These are phyloP conservation scores for Ernsta delagoae DNA, from an alignment of 2,888 invertebrate species.

Conservation along the genomic window DNA sequence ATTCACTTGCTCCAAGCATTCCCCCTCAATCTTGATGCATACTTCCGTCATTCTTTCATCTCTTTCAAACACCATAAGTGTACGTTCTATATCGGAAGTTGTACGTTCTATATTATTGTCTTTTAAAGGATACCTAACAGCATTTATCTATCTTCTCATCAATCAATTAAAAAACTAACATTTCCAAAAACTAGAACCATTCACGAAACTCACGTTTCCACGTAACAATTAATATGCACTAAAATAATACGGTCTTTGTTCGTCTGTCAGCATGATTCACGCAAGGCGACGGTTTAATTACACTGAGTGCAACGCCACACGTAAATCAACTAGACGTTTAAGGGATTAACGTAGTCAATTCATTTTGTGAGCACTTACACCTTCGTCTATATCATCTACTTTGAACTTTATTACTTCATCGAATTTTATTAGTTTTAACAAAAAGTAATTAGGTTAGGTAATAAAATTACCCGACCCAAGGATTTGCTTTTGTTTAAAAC, in stretches of 20 bases:
- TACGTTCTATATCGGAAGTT: too few relatives aligned
- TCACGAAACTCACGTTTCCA: slow-evolving; percentile 21
- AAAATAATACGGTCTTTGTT: slow-evolving; percentile 37
- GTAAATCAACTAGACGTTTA: slow-evolving; percentile 44
- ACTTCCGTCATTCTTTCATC: too few relatives aligned
- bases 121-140: too few relatives aligned
- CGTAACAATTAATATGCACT: slow-evolving; percentile 38
- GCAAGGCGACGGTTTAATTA: slow-evolving; percentile 53
- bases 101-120: too few relatives aligned
- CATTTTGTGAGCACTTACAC: slow-evolving; percentile 32
- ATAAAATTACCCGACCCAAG: too few relatives aligned
- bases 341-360: slow-evolving; percentile 45
- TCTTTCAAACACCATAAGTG: too few relatives aligned
- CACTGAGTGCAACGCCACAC: slow-evolving; percentile 50
- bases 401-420: background rate
- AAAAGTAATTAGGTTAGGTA: background rate
- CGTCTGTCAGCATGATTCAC: slow-evolving; percentile 48
- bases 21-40: too few relatives aligned
- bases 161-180: background rate
- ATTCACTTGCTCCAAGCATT: too few relatives aligned
- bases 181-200: slow-evolving; percentile 16
- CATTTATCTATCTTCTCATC: too few relatives aligned
- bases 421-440: background rate
- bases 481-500: too few relatives aligned
- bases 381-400: slow-evolving; percentile 18